phyloP scores from a whole-genome alignment of 2,888 invertebrate species.

The Cryptus armator region DNA sequence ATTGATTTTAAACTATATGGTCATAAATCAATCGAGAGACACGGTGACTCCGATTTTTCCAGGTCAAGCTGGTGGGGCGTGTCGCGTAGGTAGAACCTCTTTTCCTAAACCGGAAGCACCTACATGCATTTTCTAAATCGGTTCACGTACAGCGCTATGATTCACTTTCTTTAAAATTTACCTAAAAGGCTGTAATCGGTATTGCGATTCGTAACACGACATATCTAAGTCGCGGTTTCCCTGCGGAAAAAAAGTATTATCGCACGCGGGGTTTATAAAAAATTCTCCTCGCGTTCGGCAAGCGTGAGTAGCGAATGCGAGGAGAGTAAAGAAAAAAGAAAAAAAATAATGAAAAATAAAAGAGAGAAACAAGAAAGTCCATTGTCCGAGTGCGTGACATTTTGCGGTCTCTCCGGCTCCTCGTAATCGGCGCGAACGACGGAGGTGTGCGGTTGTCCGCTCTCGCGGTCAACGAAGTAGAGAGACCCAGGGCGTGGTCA shows the following conservation, averaged over 20 bases:
- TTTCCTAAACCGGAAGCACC: conserved; percentile 51
- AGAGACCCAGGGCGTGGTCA: conserved; percentile 36
- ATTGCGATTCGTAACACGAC: neutral
- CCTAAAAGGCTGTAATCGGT: neutral
- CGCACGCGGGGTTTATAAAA: conserved; percentile 30
- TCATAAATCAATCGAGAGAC: conserved; percentile 1
- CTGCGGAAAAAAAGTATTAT: neutral
- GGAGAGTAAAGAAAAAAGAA: neutral
- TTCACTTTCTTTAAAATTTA: conserved; percentile 19
- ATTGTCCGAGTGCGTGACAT: conserved; percentile 63
- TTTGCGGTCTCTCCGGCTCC: conserved; percentile 14
- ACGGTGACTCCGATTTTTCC: conserved; percentile 21
- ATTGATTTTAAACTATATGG: neutral
- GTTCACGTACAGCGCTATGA: conserved; percentile 2
- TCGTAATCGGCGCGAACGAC: conserved; percentile 8
- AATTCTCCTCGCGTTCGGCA: conserved; percentile 18
- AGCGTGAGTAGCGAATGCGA: conserved; percentile 18
- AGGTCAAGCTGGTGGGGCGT: conserved; percentile 21
- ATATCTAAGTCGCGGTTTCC: neutral
- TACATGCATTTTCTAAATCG: conserved; percentile 43
- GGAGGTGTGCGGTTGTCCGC: neutral
- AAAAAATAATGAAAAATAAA: conserved; percentile 32
- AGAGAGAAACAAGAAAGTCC: conserved; percentile 45
- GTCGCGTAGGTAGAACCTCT: conserved; percentile 41
- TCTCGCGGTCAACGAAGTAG: neutral